These are phyloP conservation scores for Galeruca laticollis DNA, from an alignment of 2,888 invertebrate species.

Conservation along the genomic window DNA sequence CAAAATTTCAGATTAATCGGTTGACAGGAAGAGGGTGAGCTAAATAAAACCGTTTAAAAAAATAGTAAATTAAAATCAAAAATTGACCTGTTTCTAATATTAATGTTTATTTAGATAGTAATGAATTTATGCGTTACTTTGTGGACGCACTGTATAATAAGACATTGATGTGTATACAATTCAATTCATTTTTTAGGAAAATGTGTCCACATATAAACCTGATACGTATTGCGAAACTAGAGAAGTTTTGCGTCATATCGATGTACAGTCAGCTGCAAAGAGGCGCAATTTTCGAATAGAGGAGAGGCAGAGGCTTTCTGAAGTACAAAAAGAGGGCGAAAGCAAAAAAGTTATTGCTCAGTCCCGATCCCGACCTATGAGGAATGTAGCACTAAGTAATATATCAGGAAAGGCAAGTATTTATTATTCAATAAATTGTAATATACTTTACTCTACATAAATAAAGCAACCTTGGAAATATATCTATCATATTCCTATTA, in stretches of 20 bases:
- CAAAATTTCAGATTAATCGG: too few relatives aligned
- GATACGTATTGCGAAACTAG: slow-evolving; percentile 45
- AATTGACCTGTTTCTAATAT: too few relatives aligned
- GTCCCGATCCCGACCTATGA: not conserved
- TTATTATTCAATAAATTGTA: not conserved
- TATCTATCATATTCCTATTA: too few relatives aligned
- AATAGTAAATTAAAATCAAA: too few relatives aligned
- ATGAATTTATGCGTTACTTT: too few relatives aligned
- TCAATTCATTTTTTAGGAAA: slow-evolving; percentile 23
- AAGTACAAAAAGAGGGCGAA: slow-evolving; percentile 9
- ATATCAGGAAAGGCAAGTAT: not conserved
- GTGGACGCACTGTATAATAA: too few relatives aligned
- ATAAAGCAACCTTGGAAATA: not conserved
- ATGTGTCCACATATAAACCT: slow-evolving; percentile 51
- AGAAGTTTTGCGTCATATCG: slow-evolving; percentile 48
- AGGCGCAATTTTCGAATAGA: slow-evolving; percentile 49
- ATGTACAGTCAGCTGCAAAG: slow-evolving; percentile 48
- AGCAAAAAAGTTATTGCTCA: not conserved
- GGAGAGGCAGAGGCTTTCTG: slow-evolving; percentile 51
- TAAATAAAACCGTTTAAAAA: too few relatives aligned
- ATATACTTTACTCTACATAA: not conserved
- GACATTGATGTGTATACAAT: not conserved
- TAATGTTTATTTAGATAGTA: too few relatives aligned
- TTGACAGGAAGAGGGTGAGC: too few relatives aligned
- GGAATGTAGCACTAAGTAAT: not conserved